Conservation (phyloP, 2,113 vertebrate species). For the Egretta garzetta region DNA sequence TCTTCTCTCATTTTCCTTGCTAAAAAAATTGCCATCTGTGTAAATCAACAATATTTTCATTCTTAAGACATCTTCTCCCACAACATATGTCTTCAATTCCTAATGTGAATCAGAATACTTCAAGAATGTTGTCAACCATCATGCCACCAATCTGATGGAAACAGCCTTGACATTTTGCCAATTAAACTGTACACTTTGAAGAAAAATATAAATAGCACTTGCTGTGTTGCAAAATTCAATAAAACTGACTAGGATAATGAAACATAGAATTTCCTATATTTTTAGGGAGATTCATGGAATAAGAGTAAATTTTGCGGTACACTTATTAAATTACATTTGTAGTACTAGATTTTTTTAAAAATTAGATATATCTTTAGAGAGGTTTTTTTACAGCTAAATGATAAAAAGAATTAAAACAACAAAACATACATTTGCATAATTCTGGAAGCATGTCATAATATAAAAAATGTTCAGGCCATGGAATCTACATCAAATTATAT, state of each 20-base stretch:
- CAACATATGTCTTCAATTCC: slow-evolving; percentile 39
- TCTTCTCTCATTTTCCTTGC: neutral
- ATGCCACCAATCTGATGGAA: neutral
- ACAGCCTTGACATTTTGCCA: slow-evolving; percentile 8
- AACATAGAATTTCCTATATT: neutral
- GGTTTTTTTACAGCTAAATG: neutral
- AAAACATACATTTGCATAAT: neutral
- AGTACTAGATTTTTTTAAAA: neutral
- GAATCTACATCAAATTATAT: neutral
- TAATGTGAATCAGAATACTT: slow-evolving; percentile 6
- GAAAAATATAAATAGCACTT: neutral
- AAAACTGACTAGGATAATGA: neutral
- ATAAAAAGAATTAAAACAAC: neutral
- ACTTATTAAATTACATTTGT: neutral
- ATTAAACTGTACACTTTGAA: neutral
- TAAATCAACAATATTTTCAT: slow-evolving; percentile 53
- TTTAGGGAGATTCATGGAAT: fast-evolving
- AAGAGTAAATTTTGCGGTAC: neutral
- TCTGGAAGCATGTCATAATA: neutral
- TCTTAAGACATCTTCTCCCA: slow-evolving; percentile 23
- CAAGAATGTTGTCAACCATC: neutral
- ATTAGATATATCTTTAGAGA: neutral
- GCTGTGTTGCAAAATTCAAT: neutral
- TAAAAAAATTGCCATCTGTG: slow-evolving; percentile 17
- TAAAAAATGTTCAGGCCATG: neutral